Percentiles rank a stretch among this genome's conserved stretches.
These are phyloP conservation scores for Leptatherina wallacei DNA, from an alignment of 2,797 vertebrate species.

Conservation along the genomic window DNA sequence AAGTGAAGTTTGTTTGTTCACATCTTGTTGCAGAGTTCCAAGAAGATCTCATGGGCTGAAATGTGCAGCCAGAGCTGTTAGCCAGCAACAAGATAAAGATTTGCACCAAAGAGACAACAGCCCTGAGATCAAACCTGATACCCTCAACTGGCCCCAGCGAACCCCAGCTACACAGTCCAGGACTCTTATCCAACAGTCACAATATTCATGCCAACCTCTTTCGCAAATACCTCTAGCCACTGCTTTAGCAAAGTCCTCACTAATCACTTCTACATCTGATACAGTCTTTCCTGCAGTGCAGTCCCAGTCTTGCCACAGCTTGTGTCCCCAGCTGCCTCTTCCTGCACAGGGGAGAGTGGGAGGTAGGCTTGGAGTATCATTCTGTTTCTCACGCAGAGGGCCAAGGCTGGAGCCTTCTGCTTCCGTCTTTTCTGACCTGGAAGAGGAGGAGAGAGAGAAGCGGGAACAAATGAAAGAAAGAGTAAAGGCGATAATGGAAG, in stretches of 20 bases:
- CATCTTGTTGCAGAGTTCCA: constrained; percentile 81
- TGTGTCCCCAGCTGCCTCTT: constrained; percentile 70
- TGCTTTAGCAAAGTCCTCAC: constrained; percentile 55
- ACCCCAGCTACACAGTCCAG: constrained; percentile 20
- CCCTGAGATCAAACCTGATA: constrained; percentile 64
- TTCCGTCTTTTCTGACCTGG: constrained; percentile 93
- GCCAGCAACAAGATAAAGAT: constrained; percentile 77
- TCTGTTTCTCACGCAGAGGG: constrained; percentile 95
- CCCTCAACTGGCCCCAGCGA: constrained; percentile 28
- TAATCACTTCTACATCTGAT: constrained; percentile 40
- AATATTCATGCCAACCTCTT: constrained; percentile 39
- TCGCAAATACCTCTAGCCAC: constrained; percentile 60
- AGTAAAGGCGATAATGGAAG: constrained; percentile 82
- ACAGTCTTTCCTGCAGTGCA: constrained; percentile 43
- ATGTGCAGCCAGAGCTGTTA: constrained; percentile 78
- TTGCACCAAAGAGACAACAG: constrained; percentile 74
- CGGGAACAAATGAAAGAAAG: constrained; percentile 81
- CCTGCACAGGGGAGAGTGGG: constrained; percentile 52
- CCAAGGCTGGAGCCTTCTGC: constrained; percentile 94
- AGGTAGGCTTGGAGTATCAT: constrained; percentile 91
- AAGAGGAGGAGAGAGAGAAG: constrained; percentile 89
- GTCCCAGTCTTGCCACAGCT: constrained; percentile 66
- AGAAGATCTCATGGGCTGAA: constrained; percentile 82
- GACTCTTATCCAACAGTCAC: constrained; percentile 29
- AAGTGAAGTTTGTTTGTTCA: constrained; percentile 28